Conservation (phyloP, 2,888 invertebrate species). For the Sinelater perroti region DNA sequence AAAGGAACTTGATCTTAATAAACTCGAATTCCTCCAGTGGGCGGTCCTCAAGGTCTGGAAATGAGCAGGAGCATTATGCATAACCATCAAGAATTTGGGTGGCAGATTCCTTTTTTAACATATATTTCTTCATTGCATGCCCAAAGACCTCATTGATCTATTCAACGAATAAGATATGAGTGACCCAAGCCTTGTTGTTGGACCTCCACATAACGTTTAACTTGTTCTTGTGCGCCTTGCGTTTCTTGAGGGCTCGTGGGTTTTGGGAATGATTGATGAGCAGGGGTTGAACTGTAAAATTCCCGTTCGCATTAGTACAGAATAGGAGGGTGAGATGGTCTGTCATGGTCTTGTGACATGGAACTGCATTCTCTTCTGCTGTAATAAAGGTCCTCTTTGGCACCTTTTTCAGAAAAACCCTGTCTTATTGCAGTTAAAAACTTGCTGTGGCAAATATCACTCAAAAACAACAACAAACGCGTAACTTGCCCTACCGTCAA, state of each 20-base stretch:
- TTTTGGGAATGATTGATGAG: neutral
- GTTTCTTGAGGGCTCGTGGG: conserved; percentile 1
- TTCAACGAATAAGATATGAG: no score
- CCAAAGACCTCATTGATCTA: conserved; percentile 26
- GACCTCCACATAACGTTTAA: no score
- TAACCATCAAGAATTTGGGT: no score
- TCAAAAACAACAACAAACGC: neutral
- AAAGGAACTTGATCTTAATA: conserved; percentile 25
- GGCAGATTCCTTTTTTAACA: conserved; percentile 6
- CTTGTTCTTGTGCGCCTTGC: neutral
- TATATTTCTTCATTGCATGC: conserved; percentile 37
- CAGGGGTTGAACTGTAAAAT: neutral
- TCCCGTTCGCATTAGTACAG: neutral
- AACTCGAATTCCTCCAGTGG: no score
- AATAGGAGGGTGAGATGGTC: neutral
- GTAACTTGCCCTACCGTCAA: no score
- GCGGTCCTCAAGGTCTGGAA: conserved; percentile 2
- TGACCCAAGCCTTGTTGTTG: no score
- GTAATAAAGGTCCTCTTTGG: neutral
- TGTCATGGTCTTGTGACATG: neutral
- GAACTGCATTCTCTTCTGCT: conserved; percentile 1
- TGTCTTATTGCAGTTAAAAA: no score
- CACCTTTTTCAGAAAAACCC: no score
- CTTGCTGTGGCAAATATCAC: no score
- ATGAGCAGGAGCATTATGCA: conserved; percentile 26